Percentiles rank a stretch among this genome's conserved stretches.
Conservation (phyloP, 2,888 invertebrate genomes). For the Rhodophaea formosa region DNA sequence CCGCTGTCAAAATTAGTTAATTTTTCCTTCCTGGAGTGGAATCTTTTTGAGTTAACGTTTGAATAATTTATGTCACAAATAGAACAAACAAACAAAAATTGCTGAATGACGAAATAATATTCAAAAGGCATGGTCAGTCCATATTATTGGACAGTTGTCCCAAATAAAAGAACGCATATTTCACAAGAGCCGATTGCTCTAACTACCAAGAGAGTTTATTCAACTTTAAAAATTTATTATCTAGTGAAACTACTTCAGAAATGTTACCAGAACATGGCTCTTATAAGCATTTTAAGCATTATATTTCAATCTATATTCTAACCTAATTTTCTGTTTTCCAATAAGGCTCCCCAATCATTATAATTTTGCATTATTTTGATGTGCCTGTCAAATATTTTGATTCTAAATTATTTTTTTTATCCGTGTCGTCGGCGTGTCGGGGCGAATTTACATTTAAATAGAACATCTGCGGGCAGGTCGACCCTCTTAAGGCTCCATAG, state of each 20-base stretch:
- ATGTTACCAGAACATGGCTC: too few relatives aligned
- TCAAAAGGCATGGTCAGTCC: too few relatives aligned
- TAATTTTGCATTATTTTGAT: slow-evolving; percentile 35
- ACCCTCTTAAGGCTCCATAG: slow-evolving; percentile 71
- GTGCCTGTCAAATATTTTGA: slow-evolving; percentile 65
- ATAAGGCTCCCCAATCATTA: slow-evolving; percentile 19
- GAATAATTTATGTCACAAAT: neutral
- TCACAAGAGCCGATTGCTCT: too few relatives aligned
- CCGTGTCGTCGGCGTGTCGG: slow-evolving; percentile 67
- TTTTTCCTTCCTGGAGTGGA: slow-evolving; percentile 48
- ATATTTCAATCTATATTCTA: neutral
- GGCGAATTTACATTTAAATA: slow-evolving; percentile 80
- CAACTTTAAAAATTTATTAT: too few relatives aligned
- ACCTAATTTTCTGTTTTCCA: slow-evolving; percentile 12
- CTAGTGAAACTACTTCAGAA: too few relatives aligned
- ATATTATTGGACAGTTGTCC: too few relatives aligned
- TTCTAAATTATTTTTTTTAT: slow-evolving; percentile 71
- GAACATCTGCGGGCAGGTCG: slow-evolving; percentile 76
- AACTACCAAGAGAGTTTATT: too few relatives aligned
- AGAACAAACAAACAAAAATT: neutral
- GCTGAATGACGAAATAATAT: neutral
- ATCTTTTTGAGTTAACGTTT: neutral
- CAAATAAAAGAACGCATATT: too few relatives aligned
- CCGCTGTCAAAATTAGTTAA: slow-evolving; percentile 67
- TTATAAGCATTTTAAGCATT: too few relatives aligned